Conservation (phyloP, 2,113 vertebrate genomes). For the Mesocricetus auratus region DNA sequence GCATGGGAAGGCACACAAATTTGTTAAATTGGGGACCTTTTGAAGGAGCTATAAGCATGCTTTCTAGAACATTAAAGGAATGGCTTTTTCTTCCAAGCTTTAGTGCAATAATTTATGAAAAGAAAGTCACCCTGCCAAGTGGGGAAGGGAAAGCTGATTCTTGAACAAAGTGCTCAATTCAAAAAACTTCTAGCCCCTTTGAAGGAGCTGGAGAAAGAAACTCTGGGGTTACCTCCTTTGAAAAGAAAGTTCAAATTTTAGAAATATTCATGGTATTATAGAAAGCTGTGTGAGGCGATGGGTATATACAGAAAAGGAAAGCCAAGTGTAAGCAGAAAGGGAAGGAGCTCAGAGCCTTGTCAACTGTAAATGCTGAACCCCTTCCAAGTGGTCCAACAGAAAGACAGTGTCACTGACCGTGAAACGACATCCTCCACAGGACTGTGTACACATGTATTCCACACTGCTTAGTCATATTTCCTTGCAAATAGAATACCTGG, state of each 20-base stretch:
- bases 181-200: neutral
- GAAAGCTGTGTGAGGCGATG: neutral
- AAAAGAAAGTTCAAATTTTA: conserved; percentile 46
- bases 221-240: neutral
- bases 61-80: conserved; percentile 79
- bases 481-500: neutral
- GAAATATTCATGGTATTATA: conserved; percentile 18
- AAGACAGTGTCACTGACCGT: neutral
- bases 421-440: neutral
- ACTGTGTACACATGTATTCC: neutral
- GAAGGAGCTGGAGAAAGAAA: conserved; percentile 50
- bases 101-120: conserved; percentile 69
- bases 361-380: neutral
- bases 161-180: conserved; percentile 66
- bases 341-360: neutral
- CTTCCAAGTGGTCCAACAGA: neutral
- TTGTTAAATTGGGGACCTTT: conserved; percentile 72
- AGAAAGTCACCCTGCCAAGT: conserved; percentile 72
- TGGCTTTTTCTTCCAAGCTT: conserved; percentile 59
- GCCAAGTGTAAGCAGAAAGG: conserved; percentile 4
- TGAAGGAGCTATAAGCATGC: conserved; percentile 73
- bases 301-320: neutral
- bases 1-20: conserved; percentile 69
- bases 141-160: conserved; percentile 54
- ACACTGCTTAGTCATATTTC: neutral